Percentiles rank a stretch among this genome's conserved stretches.
Conservation (phyloP, 2,797 vertebrate genomes). For the Tapera naevia region DNA sequence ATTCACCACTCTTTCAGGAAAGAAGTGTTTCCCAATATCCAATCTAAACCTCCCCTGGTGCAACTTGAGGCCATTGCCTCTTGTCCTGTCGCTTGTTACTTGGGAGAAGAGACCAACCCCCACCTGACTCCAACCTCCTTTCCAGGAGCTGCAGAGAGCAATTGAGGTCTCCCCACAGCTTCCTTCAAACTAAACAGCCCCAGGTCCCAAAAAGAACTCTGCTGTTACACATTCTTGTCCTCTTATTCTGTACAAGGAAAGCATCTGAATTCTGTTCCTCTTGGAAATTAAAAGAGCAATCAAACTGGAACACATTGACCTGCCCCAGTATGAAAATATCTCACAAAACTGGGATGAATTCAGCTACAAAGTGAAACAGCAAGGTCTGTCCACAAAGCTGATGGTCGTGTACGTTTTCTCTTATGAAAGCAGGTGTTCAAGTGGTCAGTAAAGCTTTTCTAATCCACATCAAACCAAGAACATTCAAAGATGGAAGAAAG, state of each 20-base stretch:
- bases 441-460: neutral
- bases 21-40: too few relatives aligned
- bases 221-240: neutral
- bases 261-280: neutral
- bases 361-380: neutral
- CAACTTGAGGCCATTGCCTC: too few relatives aligned
- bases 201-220: neutral
- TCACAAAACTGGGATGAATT: neutral
- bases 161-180: too few relatives aligned
- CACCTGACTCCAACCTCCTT: too few relatives aligned
- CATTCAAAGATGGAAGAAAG: neutral
- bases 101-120: too few relatives aligned
- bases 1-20: too few relatives aligned
- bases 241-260: neutral
- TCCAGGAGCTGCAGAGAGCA: too few relatives aligned
- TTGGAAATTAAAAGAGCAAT: neutral
- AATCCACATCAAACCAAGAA: neutral
- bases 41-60: too few relatives aligned
- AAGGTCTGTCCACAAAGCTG: neutral
- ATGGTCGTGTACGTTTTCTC: neutral
- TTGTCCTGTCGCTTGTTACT: too few relatives aligned
- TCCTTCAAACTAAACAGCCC: too few relatives aligned
- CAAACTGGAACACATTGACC: neutral
- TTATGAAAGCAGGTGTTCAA: fast-evolving
- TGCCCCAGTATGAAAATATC: neutral